Evolutionary conservation across 2,797 vertebrate genomes (phyloP).

Genomic region (Neosilurus hyrtlii): DNA sequence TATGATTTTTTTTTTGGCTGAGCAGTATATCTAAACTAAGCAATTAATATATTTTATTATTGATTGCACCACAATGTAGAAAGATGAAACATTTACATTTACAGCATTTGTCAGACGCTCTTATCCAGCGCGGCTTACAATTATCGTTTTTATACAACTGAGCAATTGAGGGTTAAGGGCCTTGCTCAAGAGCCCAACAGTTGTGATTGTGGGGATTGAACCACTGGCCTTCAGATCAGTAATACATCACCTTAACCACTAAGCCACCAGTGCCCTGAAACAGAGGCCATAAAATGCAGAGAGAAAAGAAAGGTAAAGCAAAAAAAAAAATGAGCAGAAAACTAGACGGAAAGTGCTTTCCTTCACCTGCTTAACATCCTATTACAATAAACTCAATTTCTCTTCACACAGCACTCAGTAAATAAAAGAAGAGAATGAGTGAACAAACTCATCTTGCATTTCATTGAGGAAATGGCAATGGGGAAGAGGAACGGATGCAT

Average conservation of each 20-base stretch:
- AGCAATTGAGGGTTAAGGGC: too few species aligned
- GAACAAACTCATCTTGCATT: slow-evolving; percentile 54
- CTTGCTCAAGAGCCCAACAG: too few species aligned
- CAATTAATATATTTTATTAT: slow-evolving; percentile 29
- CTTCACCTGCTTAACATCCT: slow-evolving; percentile 56
- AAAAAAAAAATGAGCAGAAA: slow-evolving; percentile 9
- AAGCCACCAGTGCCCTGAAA: too few species aligned
- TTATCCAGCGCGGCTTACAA: too few species aligned
- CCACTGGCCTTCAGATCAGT: too few species aligned
- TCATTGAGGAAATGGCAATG: slow-evolving; percentile 42
- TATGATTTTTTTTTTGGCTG: too few species aligned
- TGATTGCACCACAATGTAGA: slow-evolving; percentile 31
- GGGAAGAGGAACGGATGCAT: slow-evolving; percentile 11
- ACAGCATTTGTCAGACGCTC: too few species aligned
- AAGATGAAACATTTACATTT: too few species aligned
- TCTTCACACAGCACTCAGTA: slow-evolving; percentile 57
- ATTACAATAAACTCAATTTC: slow-evolving; percentile 63
- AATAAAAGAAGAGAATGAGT: slow-evolving; percentile 58
- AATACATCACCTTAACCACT: too few species aligned
- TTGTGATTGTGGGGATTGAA: too few species aligned
- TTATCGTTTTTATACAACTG: too few species aligned
- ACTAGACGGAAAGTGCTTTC: slow-evolving; percentile 50
- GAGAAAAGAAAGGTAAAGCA: slow-evolving; percentile 15
- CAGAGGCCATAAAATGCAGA: slow-evolving; percentile 26
- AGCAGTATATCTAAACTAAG: background rate